Evolutionary conservation across 2,797 vertebrate genomes (phyloP), one percentile per base, ranked within the genome.

Genomic region (Brachyalestes nurse): DNA sequence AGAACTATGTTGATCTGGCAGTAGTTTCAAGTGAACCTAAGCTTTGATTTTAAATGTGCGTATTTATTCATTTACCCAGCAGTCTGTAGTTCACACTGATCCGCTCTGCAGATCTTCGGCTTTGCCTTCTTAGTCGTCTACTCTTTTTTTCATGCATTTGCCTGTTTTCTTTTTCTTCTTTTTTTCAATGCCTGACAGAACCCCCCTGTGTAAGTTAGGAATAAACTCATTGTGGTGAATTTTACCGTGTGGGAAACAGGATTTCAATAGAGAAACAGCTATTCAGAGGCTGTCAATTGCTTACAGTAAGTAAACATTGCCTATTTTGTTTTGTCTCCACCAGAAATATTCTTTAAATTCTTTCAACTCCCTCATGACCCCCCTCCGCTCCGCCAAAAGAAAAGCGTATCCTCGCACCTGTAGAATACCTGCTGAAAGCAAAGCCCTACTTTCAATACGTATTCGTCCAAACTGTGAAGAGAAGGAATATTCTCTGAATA

Each of bases 51-150:
- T 89, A 92, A 90, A 85, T 60, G 75, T 90, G 89, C 92, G 89
- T 88, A 92, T 91, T 91, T 91, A 90, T 89, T 90, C 72, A 82
- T 93, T 93, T 93, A 92, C 85, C 87, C 88, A 89, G 88, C 88
- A 91, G 89, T 89, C 89, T 91, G 89, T 91, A 91, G 82, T 82
- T 84, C 86, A 81, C 81, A 89, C 79, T 87, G 82, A 91, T 91
- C 83, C 87, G 83, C 83, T 85, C 86, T 84, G 89, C 92, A 73
- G 62, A 72, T 65, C 69, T 71, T 53, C 28, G 53, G 21, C 42
- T 42, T 72, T 25, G 58, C 72, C 65, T 79, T 38, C 42, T n/a
- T 61, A 10, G 49, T 71, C 14, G 17, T 51, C 0, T 16, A 61
- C 7, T 4, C 6, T 21, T 60, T 45, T 57, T 4, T 42, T n/a